Conservation (phyloP, 2,113 vertebrate genomes). For the Struthidea cinerea region DNA sequence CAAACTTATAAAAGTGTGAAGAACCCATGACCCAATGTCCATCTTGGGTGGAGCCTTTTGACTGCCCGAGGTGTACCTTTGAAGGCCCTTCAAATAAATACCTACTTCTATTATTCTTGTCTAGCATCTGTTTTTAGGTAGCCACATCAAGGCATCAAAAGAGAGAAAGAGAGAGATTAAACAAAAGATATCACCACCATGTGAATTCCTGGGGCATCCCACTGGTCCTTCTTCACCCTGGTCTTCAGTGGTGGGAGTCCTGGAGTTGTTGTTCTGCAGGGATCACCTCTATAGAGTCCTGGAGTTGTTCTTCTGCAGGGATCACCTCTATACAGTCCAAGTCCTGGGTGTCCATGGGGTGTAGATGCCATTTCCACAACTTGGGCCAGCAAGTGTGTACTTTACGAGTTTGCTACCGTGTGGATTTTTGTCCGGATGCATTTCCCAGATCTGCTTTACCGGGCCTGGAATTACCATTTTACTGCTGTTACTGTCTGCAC, state of each 20-base stretch:
- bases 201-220: not conserved
- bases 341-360: not conserved
- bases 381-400: not conserved
- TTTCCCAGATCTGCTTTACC: not conserved
- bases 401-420: accelerated
- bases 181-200: not conserved
- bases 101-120: too few species aligned
- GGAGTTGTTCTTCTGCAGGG: not conserved
- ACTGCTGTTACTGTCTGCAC: not conserved
- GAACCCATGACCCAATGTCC: too few species aligned
- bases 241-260: not conserved
- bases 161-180: not conserved
- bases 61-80: too few species aligned
- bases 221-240: not conserved
- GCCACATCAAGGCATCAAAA: not conserved
- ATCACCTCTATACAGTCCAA: too few species aligned
- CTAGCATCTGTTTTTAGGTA: too few species aligned
- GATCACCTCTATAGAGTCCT: not conserved
- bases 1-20: too few species aligned
- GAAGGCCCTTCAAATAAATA: too few species aligned
- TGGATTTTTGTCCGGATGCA: not conserved
- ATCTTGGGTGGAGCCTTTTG: too few species aligned
- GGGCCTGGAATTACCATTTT: not conserved
- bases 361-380: not conserved
- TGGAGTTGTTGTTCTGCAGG: not conserved